phyloP scores from a whole-genome alignment of 1,140 invertebrate species.

The Hyles euphorbiae region DNA sequence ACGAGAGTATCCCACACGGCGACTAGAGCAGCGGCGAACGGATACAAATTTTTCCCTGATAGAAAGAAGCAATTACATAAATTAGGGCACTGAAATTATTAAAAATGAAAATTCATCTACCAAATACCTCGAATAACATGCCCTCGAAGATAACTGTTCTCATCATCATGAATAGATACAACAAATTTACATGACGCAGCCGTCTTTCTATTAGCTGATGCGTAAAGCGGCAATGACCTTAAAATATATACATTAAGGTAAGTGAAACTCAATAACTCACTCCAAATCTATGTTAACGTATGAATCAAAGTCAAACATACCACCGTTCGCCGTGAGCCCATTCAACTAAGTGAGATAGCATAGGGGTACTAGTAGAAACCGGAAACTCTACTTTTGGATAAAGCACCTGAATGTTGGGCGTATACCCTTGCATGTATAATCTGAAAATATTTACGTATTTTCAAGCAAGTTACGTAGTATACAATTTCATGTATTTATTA shows the following conservation, averaged over 20 bases:
- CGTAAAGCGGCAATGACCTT: neutral
- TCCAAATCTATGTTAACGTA: neutral
- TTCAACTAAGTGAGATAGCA: slow-evolving; percentile 80
- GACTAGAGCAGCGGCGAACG: slow-evolving; percentile 26
- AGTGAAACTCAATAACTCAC: neutral
- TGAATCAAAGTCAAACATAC: slow-evolving; percentile 24
- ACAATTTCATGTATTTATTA: no score
- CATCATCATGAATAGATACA: no score
- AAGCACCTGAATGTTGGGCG: slow-evolving; percentile 77
- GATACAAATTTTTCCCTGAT: slow-evolving; percentile 23
- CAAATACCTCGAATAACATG: no score
- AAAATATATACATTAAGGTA: neutral
- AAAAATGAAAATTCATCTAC: no score
- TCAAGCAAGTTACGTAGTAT: no score
- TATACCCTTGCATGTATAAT: slow-evolving; percentile 80
- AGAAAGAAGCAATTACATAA: neutral
- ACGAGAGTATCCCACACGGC: slow-evolving; percentile 30
- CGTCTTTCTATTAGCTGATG: no score
- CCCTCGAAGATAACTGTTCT: no score
- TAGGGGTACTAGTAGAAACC: slow-evolving; percentile 83
- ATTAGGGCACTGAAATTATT: no score
- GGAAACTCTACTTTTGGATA: slow-evolving; percentile 81
- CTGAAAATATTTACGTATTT: slow-evolving; percentile 47
- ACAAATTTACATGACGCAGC: no score
- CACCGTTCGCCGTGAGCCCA: slow-evolving; percentile 81